Conservation (phyloP, 2,888 invertebrate species). For the Exephanes ischioxanthus region DNA sequence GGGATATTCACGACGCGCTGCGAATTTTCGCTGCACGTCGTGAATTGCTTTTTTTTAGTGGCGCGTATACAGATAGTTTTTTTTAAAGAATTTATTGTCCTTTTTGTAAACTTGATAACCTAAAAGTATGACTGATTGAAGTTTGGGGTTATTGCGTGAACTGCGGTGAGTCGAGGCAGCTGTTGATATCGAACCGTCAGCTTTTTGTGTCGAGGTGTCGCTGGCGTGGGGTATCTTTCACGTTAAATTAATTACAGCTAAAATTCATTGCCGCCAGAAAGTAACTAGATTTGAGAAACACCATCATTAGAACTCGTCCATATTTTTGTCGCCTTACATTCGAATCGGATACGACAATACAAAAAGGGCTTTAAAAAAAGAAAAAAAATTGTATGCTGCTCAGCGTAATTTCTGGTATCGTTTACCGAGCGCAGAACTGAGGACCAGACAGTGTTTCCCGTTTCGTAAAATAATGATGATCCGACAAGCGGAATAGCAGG, state of each 20-base stretch:
- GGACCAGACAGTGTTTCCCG: background rate
- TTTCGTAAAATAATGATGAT: slow-evolving; percentile 28
- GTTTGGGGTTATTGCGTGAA: slow-evolving; percentile 55
- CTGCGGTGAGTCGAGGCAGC: slow-evolving; percentile 22
- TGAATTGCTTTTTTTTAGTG: slow-evolving; percentile 1
- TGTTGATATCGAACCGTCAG: slow-evolving; percentile 35
- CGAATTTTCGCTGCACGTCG: slow-evolving; percentile 2
- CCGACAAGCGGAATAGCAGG: slow-evolving; percentile 30
- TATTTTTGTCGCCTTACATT: background rate
- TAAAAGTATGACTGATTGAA: slow-evolving; percentile 47
- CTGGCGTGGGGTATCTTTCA: background rate
- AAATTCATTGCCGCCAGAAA: too few relatives aligned
- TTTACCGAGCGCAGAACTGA: background rate
- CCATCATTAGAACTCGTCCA: background rate
- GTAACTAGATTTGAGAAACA: too few relatives aligned
- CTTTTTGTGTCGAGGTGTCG: slow-evolving; percentile 1
- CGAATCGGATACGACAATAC: background rate
- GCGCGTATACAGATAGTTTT: background rate
- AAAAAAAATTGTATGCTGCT: background rate
- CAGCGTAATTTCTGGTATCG: background rate
- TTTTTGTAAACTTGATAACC: slow-evolving; percentile 43
- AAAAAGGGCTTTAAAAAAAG: background rate
- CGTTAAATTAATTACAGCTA: background rate
- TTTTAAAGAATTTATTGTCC: background rate
- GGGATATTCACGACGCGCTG: background rate